These are phyloP conservation scores for Paedocypris micromegethes DNA, from an alignment of 2,797 vertebrate genomes.

Conservation along the genomic window DNA sequence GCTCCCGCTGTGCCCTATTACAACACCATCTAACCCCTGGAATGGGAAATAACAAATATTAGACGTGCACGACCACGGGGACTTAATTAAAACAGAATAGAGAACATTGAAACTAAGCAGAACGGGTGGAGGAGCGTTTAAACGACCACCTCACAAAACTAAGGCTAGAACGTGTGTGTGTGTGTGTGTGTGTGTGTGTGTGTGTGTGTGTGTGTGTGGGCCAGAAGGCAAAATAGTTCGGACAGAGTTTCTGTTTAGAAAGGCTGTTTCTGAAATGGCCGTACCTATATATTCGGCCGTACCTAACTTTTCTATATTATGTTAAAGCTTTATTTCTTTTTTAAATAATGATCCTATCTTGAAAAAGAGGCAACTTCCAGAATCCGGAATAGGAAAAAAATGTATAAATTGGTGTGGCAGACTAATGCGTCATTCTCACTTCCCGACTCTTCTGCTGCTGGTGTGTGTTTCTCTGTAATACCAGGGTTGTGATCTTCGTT, in stretches of 20 bases:
- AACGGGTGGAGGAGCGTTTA: not conserved
- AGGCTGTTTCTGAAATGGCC: not conserved
- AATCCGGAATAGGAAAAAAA: too few species aligned
- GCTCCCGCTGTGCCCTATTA: conserved; percentile 42
- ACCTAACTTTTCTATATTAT: too few species aligned
- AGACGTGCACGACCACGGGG: conserved; percentile 18
- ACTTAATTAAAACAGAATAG: conserved; percentile 40
- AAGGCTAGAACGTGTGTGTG: not conserved
- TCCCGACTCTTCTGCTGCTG: too few species aligned
- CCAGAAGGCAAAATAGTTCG: not conserved
- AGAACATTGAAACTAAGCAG: conserved; percentile 1
- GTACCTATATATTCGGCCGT: not conserved
- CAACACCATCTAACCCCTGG: conserved; percentile 28
- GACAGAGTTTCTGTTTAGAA: not conserved
- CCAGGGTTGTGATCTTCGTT: too few species aligned
- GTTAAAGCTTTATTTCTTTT: too few species aligned
- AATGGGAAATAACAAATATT: conserved; percentile 36
- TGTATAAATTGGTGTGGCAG: too few species aligned
- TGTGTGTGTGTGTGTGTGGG: not conserved
- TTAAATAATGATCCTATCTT: too few species aligned
- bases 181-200: not conserved
- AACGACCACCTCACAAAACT: not conserved
- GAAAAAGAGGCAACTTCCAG: too few species aligned
- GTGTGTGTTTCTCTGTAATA: too few species aligned
- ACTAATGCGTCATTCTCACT: too few species aligned